Evolutionary conservation across 2,113 vertebrate species (phyloP), one percentile per base, ranked within the genome.

Genomic region (Nipponia nippon): DNA sequence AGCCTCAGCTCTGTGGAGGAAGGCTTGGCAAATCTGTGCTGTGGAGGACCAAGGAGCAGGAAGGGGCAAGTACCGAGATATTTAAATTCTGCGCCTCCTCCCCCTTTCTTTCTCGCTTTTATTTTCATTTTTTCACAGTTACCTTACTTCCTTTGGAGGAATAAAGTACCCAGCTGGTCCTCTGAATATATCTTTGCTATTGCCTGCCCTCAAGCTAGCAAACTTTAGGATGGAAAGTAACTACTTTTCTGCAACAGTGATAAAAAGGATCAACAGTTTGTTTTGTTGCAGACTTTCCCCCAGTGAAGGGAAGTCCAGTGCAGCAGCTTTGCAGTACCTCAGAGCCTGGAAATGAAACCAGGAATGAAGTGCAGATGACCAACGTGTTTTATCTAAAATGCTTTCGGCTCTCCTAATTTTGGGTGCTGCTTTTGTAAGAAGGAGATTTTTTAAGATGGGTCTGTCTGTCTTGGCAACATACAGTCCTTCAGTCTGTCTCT

Each of bases 331-430:
- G 32, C 29, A 40, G 70, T 84, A 27, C 49, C 36, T 47, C 6
- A 1, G 29, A 90, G 55, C 44, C 91, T 87, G 94, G 93, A 97
- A 97, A 89, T 89, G 86, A 96, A 95, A 96, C 44, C 36, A 40
- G 36, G 56, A 47, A 47, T 73, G 49, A 87, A 38, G 55, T 70
- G 38, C 59, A 77, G 42, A 77, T 78, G 56, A 53, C 44, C n/a
- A 7, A 56, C n/a, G 6, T 80, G 20, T 75, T 80, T 53, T 85
- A 42, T 50, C 38, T 79, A 38, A 75, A 62, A 79, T 65, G 10
- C 50, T 93, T 91, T 89, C 62, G 29, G 20, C 71, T 89, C 76
- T 90, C 36, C 49, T 70, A 8, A 52, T 73, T 87, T 83, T 65
- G 26, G 8, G 25, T 59, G 44, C 69, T 85, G 42, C 34, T 87